A percentile compares a stretch with the other conserved stretches of the same genome.
phyloP scores from a whole-genome alignment of 2,113 vertebrate species.

The Solenodon paradoxus region DNA sequence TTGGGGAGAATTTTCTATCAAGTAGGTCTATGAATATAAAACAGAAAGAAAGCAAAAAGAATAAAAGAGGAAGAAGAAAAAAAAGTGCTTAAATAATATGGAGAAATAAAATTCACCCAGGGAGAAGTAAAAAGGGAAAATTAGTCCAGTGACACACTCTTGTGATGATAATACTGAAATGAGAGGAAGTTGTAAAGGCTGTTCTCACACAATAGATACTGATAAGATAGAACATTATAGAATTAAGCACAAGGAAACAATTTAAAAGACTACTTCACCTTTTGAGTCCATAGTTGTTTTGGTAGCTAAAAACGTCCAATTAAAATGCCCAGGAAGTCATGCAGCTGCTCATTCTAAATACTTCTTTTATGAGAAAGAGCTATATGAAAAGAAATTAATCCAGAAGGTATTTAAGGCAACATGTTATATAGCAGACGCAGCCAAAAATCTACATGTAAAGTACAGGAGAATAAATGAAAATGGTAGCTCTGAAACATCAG shows the following conservation, averaged over 20 bases:
- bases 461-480: background rate
- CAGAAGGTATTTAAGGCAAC: background rate
- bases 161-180: background rate
- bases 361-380: background rate
- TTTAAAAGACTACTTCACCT: background rate
- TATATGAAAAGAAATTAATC: slow-evolving; percentile 6
- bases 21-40: background rate
- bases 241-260: background rate
- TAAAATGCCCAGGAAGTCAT: background rate
- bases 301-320: background rate
- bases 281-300: background rate
- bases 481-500: background rate
- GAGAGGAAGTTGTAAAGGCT: background rate
- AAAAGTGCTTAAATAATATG: background rate
- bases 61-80: background rate
- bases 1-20: background rate
- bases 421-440: background rate
- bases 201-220: background rate
- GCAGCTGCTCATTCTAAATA: background rate
- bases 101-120: background rate
- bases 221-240: rapidly evolving
- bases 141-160: too few species aligned
- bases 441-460: background rate
- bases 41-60: background rate
- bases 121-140: background rate